Percentiles rank a stretch among this genome's conserved stretches.
Evolutionary conservation across 2,797 vertebrate genomes (phyloP).

Genomic region (Gymnopithys bicolor): DNA sequence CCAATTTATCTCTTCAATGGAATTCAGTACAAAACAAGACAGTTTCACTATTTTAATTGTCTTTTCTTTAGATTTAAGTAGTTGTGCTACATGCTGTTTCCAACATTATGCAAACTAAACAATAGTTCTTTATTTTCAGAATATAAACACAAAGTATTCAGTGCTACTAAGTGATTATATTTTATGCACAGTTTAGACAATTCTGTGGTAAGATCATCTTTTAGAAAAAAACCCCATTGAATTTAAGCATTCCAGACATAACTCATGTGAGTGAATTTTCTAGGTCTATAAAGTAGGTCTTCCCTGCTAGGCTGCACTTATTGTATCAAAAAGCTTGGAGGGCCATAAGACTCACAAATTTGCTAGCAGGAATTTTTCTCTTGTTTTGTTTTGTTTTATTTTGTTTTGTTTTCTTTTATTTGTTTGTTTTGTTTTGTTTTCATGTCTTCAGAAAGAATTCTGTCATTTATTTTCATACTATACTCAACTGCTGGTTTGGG

Average conservation of each 20-base stretch:
- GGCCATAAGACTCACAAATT: not conserved
- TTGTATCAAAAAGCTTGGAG: not conserved
- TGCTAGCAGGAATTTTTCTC: not conserved
- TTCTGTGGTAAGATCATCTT: not conserved
- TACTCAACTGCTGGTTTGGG: rapidly evolving
- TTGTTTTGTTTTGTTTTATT: not conserved
- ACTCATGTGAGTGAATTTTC: not conserved
- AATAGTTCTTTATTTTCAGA: not conserved
- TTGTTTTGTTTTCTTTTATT: not conserved
- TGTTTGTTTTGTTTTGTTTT: not conserved
- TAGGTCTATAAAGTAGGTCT: not conserved
- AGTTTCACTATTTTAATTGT: not conserved
- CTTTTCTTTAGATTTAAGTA: not conserved
- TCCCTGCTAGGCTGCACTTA: not conserved
- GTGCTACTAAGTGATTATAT: not conserved
- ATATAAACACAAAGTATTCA: not conserved
- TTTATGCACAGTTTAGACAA: not conserved
- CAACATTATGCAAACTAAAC: not conserved
- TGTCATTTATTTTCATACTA: not conserved
- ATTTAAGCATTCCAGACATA: not conserved
- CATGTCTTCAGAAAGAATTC: not conserved
- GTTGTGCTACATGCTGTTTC: not conserved
- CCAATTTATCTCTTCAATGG: not conserved
- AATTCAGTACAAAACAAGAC: not conserved
- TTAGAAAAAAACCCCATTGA: not conserved